These are phyloP conservation scores for Orius laevigatus DNA, from an alignment of 1,140 invertebrate genomes.

Conservation along the genomic window DNA sequence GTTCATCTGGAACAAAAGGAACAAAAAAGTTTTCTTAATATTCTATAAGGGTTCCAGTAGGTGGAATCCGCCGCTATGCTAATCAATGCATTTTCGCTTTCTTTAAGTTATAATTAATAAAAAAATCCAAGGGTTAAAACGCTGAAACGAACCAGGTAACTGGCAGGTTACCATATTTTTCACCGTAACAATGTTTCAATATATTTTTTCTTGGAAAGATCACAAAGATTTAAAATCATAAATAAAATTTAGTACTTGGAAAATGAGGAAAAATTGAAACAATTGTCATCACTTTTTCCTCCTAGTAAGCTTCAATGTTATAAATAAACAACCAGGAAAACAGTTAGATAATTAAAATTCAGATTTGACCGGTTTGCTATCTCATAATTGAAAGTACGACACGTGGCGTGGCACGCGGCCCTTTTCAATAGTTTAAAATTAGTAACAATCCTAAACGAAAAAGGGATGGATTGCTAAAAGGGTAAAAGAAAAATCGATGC, in stretches of 20 bases:
- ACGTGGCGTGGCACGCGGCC: background rate
- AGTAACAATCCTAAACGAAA: background rate
- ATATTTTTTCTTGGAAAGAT: slow-evolving; percentile 1
- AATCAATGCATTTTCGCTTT: too few relatives aligned
- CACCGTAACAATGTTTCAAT: too few relatives aligned
- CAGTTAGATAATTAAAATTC: background rate
- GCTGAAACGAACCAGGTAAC: too few relatives aligned
- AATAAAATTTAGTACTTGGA: background rate
- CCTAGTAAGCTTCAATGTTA: too few relatives aligned
- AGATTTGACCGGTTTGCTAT: background rate
- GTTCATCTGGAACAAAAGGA: slow-evolving; percentile 40
- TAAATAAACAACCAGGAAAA: background rate
- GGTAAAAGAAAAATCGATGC: background rate
- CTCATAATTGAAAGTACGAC: background rate
- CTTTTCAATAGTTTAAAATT: background rate
- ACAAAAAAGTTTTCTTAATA: background rate
- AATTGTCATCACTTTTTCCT: too few relatives aligned
- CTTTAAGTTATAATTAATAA: too few relatives aligned
- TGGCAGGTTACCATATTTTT: too few relatives aligned
- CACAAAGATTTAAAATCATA: background rate
- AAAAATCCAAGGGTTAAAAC: too few relatives aligned
- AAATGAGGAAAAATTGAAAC: too few relatives aligned
- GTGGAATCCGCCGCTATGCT: too few relatives aligned
- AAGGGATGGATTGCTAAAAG: background rate
- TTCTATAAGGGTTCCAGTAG: too few relatives aligned